phyloP scores from a whole-genome alignment of 2,888 invertebrate genomes.

The Torymus aiolomorphi region DNA sequence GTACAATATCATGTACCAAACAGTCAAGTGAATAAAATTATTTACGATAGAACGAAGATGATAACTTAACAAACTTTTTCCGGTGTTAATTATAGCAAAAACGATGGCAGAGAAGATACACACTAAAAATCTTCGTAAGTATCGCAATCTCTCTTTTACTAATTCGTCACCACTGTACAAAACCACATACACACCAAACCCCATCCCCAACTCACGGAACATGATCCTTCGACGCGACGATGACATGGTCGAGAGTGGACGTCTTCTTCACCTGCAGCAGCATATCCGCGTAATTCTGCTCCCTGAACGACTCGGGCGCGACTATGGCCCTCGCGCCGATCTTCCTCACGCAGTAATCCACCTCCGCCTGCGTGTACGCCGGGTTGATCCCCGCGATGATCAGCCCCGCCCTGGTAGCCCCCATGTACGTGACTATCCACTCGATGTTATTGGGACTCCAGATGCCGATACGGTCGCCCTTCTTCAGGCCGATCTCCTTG shows the following conservation, averaged over 20 bases:
- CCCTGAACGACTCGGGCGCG: slow-evolving; percentile 80
- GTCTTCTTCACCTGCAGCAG: slow-evolving; percentile 75
- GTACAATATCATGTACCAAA: too few relatives aligned
- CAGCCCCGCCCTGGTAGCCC: slow-evolving; percentile 84
- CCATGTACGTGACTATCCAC: slow-evolving; percentile 86
- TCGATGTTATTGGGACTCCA: slow-evolving; percentile 88
- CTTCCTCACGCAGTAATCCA: slow-evolving; percentile 84
- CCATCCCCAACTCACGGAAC: slow-evolving; percentile 65
- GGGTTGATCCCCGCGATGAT: slow-evolving; percentile 88
- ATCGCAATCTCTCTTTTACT: too few relatives aligned
- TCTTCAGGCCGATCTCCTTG: slow-evolving; percentile 81
- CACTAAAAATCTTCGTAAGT: too few relatives aligned
- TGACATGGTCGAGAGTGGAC: slow-evolving; percentile 78
- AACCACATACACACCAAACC: too few relatives aligned
- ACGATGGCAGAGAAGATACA: too few relatives aligned
- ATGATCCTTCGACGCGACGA: slow-evolving; percentile 66
- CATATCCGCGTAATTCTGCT: slow-evolving; percentile 82
- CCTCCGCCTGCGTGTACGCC: slow-evolving; percentile 82
- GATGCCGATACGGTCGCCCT: slow-evolving; percentile 86
- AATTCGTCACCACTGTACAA: too few relatives aligned
- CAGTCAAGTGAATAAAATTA: too few relatives aligned
- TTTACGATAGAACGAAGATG: too few relatives aligned
- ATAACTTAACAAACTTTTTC: too few relatives aligned
- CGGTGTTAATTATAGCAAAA: too few relatives aligned
- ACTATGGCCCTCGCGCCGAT: slow-evolving; percentile 83